Percentiles rank a stretch among this genome's conserved stretches.
Conservation (phyloP, 2,888 invertebrate genomes). For the Coecobrya sp. region DNA sequence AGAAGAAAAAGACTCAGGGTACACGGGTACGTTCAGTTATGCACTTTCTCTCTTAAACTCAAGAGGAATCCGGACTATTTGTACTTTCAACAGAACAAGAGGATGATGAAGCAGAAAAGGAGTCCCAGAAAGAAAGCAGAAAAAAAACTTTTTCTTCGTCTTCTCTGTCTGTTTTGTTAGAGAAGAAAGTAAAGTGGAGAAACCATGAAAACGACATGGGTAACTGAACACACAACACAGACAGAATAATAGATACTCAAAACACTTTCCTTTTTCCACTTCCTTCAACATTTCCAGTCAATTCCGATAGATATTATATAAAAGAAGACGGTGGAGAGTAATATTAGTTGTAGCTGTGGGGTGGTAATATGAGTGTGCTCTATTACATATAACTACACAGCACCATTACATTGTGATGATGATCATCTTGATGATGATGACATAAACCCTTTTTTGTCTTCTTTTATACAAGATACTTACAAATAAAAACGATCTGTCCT, state of each 20-base stretch:
- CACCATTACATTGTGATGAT: not conserved
- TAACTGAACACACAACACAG: constrained; percentile 50
- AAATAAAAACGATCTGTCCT: constrained; percentile 34
- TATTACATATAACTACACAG: constrained; percentile 22
- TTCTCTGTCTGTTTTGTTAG: not conserved
- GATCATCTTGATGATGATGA: not conserved
- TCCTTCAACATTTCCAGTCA: constrained; percentile 11
- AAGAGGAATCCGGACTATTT: constrained; percentile 34
- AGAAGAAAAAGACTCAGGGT: too few relatives aligned
- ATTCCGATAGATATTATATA: not conserved
- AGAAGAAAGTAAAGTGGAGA: not conserved
- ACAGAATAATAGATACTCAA: constrained; percentile 16
- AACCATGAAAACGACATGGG: constrained; percentile 52
- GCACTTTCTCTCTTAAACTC: constrained; percentile 19
- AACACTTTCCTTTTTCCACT: constrained; percentile 33
- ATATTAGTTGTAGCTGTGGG: not conserved
- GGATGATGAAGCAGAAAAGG: not conserved
- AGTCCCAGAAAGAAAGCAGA: not conserved
- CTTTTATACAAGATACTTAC: not conserved
- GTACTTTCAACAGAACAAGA: not conserved
- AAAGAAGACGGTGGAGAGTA: not conserved
- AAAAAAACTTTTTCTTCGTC: not conserved
- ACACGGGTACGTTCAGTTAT: not conserved
- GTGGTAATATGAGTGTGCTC: not conserved
- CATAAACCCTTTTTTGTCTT: constrained; percentile 22